Conservation (phyloP, 2,888 invertebrate genomes). For the Eupithecia centaureata region DNA sequence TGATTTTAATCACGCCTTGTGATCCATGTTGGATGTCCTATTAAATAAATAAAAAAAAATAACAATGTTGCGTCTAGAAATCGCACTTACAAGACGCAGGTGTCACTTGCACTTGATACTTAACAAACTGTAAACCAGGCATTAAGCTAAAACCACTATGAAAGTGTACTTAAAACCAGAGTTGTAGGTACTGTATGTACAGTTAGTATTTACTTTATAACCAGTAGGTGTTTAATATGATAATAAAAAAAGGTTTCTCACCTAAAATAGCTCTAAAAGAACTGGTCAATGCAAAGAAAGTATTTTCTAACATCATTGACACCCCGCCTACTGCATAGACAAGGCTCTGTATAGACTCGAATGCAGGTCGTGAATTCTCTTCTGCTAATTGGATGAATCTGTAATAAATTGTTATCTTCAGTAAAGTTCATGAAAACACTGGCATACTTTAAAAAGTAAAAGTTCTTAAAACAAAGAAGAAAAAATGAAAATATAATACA, state of each 20-base stretch:
- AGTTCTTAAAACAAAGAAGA: too few species aligned
- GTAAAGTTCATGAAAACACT: neutral
- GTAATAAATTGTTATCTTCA: constrained; percentile 38
- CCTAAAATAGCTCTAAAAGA: constrained; percentile 97
- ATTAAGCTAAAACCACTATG: too few species aligned
- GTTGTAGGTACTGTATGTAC: neutral
- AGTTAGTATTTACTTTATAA: neutral
- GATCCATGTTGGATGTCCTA: too few species aligned
- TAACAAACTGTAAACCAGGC: too few species aligned
- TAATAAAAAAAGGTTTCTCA: constrained; percentile 43
- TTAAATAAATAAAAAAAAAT: too few species aligned
- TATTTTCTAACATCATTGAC: constrained; percentile 98
- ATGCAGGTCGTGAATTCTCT: constrained; percentile 95
- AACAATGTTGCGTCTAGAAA: too few species aligned
- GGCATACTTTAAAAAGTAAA: too few species aligned
- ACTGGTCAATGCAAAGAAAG: constrained; percentile 97
- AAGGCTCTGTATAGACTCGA: constrained; percentile 96
- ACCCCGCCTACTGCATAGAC: constrained; percentile 96
- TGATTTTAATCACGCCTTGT: too few species aligned
- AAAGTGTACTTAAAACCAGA: too few species aligned
- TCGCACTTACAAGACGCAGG: too few species aligned
- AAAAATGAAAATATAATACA: neutral
- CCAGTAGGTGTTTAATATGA: neutral
- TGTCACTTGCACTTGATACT: too few species aligned
- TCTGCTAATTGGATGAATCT: constrained; percentile 95